Conservation (phyloP, 2,113 vertebrate genomes). For the Perca fluviatilis region DNA sequence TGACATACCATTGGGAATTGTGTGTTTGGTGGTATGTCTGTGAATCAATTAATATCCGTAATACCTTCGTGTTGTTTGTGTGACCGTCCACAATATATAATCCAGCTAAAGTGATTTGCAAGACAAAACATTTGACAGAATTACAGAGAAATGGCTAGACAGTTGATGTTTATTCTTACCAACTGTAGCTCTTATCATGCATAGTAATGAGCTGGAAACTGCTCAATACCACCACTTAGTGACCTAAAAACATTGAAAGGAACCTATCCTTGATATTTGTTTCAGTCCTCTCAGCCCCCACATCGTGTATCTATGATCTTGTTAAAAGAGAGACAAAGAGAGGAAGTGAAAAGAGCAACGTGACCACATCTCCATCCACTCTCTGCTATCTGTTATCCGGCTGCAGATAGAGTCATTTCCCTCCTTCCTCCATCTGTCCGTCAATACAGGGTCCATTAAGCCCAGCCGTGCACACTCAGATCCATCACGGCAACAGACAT, state of each 20-base stretch:
- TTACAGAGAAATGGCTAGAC: neutral
- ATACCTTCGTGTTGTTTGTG: neutral
- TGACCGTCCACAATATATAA: neutral
- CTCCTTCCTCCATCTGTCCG: slow-evolving; percentile 75
- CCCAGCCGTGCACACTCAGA: slow-evolving; percentile 54
- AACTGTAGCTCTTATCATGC: neutral
- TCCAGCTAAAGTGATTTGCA: neutral
- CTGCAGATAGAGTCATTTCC: slow-evolving; percentile 78
- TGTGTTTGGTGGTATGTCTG: neutral
- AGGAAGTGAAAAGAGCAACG: slow-evolving; percentile 60
- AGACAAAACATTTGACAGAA: neutral
- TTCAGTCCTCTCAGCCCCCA: neutral
- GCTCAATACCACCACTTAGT: slow-evolving; percentile 29
- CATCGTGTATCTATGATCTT: slow-evolving; percentile 38
- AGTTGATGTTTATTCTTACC: slow-evolving; percentile 6
- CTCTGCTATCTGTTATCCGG: slow-evolving; percentile 61
- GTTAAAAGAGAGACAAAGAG: slow-evolving; percentile 59
- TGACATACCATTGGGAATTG: neutral
- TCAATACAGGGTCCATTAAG: slow-evolving; percentile 79
- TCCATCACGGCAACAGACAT: slow-evolving; percentile 69
- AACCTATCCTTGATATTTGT: slow-evolving; percentile 12
- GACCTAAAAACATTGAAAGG: slow-evolving; percentile 24
- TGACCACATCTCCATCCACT: slow-evolving; percentile 69
- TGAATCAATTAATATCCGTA: neutral
- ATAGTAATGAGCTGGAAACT: slow-evolving; percentile 48